Base-by-base conservation (phyloP, 2,888 invertebrate genomes). In the Stegana nigrithorax region DNA sequence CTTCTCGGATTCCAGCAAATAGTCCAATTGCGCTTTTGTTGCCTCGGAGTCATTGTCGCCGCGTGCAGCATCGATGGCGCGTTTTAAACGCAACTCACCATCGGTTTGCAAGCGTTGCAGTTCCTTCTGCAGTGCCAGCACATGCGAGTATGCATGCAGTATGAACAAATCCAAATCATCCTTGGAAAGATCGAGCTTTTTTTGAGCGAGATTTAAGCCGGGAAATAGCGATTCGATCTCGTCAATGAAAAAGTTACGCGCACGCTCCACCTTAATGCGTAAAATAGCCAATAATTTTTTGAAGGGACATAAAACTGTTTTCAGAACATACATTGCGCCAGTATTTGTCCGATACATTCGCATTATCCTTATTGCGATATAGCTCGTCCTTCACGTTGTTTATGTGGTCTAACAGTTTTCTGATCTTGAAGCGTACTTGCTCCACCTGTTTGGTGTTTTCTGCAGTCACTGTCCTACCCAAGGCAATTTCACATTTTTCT, bases 61-160 rank as follows among this genome's bases (percentile, higher is more conserved):
- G 26, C 87, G 86, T 47, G 90, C 88, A 3, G 89, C 86, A 61
- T 89, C 90, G 25, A 94, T 83, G 0, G 93, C 92, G 12, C 87
- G 82, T 64, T 89, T 88, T 23, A 94, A 81, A 74, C 90, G 89
- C 64, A 89, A 82, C 67, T 90, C 89, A 21, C 89, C 88, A 23
- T 91, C 82, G 0, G 90, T 89, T 87, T 93, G 90, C 73, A 92
- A 85, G 73, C 91, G 91, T 19, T 90, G 89, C 62, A 95, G 81
- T 81, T 94, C 93, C 74, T 91, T 91, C 80, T 94, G 93, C 66
- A 93, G 89, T 72, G 90, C 91, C 63, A 92, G 87, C 4, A 95
- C 90, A 81, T 92, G 90, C 36, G 91, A 88, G 78, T 93, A 93
- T 55, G 93, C 92, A 78, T 94, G 92, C 36, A 93, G 87, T 23